Conservation (phyloP, 2,113 vertebrate species). For the Chunga burmeisteri region DNA sequence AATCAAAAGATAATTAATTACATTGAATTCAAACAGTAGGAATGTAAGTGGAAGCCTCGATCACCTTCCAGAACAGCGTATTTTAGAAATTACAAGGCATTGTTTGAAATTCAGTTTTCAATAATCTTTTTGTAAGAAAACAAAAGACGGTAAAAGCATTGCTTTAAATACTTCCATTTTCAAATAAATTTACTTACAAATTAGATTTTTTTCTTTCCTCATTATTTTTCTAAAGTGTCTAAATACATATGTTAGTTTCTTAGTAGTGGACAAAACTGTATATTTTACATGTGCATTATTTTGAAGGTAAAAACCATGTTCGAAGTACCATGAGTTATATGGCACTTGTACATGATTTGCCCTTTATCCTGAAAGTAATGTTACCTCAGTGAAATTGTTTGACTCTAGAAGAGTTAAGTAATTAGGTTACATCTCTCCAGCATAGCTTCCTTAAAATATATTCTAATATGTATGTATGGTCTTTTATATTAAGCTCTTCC, state of each 20-base stretch:
- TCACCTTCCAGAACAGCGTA: not conserved
- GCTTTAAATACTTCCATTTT: not conserved
- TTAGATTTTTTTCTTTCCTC: not conserved
- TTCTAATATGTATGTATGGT: not conserved
- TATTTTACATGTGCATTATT: not conserved
- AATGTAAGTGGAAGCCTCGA: not conserved
- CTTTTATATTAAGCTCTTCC: not conserved
- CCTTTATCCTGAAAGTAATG: not conserved
- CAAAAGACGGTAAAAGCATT: not conserved
- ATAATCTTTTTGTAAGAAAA: not conserved
- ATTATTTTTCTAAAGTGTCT: not conserved
- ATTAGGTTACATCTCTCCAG: not conserved
- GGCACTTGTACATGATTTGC: not conserved
- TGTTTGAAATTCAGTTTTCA: not conserved
- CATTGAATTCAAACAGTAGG: not conserved
- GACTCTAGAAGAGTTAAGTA: not conserved
- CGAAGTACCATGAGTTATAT: not conserved
- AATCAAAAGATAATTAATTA: not conserved
- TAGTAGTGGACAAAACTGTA: not conserved
- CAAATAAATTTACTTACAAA: not conserved
- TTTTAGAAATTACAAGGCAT: not conserved
- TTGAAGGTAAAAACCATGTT: not conserved
- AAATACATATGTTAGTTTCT: not conserved
- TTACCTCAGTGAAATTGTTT: not conserved
- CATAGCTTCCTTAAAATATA: not conserved